phyloP scores from a whole-genome alignment of 1,140 invertebrate genomes.

The Yoshiicerus persimilis region DNA sequence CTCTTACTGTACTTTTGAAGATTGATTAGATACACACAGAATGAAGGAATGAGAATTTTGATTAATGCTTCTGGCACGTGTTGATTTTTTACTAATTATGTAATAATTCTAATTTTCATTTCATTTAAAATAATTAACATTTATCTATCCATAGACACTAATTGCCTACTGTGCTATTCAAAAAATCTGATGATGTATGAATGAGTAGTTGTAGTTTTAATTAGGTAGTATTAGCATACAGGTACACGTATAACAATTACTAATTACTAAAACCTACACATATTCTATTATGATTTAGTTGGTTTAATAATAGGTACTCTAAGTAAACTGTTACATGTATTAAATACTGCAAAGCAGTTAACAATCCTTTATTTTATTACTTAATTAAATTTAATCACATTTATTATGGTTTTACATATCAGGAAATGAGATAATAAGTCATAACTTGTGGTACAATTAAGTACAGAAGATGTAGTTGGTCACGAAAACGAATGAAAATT shows the following conservation, averaged over 20 bases:
- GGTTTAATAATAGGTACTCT: not conserved
- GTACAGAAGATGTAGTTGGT: not conserved
- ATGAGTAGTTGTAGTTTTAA: too few species aligned
- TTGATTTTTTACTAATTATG: not conserved
- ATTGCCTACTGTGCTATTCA: not conserved
- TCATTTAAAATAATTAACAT: not conserved
- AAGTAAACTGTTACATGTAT: not conserved
- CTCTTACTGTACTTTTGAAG: not conserved
- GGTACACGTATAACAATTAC: too few species aligned
- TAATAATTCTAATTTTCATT: not conserved
- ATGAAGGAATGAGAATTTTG: not conserved
- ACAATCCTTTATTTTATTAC: not conserved
- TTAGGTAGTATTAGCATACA: too few species aligned
- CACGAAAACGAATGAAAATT: not conserved
- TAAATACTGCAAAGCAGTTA: not conserved
- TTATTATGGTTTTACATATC: not conserved
- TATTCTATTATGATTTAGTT: too few species aligned
- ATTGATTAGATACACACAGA: not conserved
- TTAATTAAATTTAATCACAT: not conserved
- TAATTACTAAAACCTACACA: too few species aligned
- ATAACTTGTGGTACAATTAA: not conserved
- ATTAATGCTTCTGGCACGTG: not conserved
- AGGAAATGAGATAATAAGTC: not conserved
- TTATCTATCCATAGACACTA: not conserved
- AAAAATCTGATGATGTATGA: not conserved